Base-by-base conservation (phyloP, 1,140 invertebrate species). In the Trigoniulus corallinus region DNA sequence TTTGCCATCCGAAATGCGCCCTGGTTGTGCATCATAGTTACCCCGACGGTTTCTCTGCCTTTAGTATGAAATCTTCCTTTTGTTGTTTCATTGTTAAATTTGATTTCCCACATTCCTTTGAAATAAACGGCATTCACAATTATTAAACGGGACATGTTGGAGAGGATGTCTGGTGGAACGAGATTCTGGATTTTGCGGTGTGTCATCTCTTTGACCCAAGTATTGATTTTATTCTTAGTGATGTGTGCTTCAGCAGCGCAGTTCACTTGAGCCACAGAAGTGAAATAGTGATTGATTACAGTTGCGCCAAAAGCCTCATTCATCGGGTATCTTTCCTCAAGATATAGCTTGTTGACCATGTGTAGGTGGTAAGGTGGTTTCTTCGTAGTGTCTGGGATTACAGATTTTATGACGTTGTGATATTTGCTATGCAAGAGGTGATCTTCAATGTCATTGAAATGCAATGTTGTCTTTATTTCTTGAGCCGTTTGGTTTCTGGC, bases 151-250 rank as follows among this genome's bases (percentile, higher is more conserved):
- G 7, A 7, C 7, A 7, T 4, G 2, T 21, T 18, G 21, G 46
- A 20, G 3, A 47, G 3, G n/a, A 3, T 21, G 15, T n/a, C 39
- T 3, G 27, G 7, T 4, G 2, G 2, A 39, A 51, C 13, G 2
- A 47, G 3, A 51, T 51, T 66, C 54, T 74, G 75, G 51, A 88
- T 84, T 64, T 77, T 79, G 44, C 79, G 66, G 53, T 80, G 73
- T 0, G 85, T 89, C 62, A 80, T 72, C 15, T 70, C 58, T 59
- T 77, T 73, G 2, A 87, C 77, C 82, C 86, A 93, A 0, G 72
- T 56, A 59, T 94, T 94, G 46, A 94, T 91, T 46, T 21, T 12
- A 10, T 4, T 4, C 4, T 4, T 18, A n/a, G 18, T 18, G 7
- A 18, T n/a, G 4, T 10, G 4, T 42, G 4, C 4, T 4, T 42